phyloP scores from a whole-genome alignment of 2,797 vertebrate species.

The Pempheris klunzingeri region DNA sequence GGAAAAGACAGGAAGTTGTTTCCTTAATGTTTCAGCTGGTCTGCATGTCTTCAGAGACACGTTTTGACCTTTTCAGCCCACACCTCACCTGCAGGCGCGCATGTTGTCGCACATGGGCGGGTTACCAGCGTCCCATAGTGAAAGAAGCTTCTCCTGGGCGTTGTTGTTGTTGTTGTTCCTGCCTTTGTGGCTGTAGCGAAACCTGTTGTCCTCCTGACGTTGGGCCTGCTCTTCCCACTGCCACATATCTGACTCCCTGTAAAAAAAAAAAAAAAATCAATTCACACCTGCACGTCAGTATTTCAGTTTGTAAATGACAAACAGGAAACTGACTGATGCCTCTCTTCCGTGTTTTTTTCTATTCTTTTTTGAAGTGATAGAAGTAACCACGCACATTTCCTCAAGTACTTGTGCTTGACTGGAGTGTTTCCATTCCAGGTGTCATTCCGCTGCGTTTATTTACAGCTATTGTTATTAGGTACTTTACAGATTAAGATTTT shows the following conservation, averaged over 20 bases:
- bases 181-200: conserved; percentile 84
- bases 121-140: conserved; percentile 50
- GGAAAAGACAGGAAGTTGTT: conserved; percentile 20
- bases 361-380: background rate
- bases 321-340: background rate
- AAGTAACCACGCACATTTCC: background rate
- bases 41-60: background rate
- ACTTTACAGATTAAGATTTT: background rate
- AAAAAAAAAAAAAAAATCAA: conserved; percentile 13
- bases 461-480: background rate
- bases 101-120: conserved; percentile 74
- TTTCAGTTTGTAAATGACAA: conserved; percentile 20
- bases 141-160: conserved; percentile 58
- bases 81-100: conserved; percentile 84
- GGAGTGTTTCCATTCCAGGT: background rate
- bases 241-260: conserved; percentile 87
- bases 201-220: conserved; percentile 79
- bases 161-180: conserved; percentile 89
- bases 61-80: background rate
- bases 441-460: background rate
- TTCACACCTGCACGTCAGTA: background rate
- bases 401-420: background rate
- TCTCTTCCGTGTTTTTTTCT: background rate
- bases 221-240: conserved; percentile 84
- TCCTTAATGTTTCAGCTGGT: background rate